Evolutionary conservation across 2,888 invertebrate species (phyloP), one percentile per base, ranked within the genome.

Genomic region (Leucoma salicis): DNA sequence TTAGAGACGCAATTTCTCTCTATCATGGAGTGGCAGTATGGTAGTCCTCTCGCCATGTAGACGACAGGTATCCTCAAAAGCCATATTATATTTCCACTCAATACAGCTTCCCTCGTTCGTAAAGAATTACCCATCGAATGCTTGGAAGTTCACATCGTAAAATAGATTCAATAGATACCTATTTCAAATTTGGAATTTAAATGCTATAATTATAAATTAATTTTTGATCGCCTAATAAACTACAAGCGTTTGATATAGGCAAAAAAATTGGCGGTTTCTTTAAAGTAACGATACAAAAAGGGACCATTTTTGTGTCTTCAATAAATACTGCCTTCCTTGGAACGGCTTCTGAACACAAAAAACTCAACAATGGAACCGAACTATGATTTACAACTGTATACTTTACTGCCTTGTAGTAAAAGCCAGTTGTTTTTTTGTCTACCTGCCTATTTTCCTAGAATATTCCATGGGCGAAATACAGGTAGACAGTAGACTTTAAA

Each of bases 341-440:
- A 65, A 64, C 48, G 61, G 70, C 74, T 80, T 74, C 78, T 73
- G 73, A 77, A 64, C 49, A 58, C 56, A 72, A 72, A 78, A 74
- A 69, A 58, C 36, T 11, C 32, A 40, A 53, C 51, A 57, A 63
- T 44, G 11, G 34, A 7, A 40, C 21, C 6, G 16, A 40, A 35
- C 13, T 25, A 32, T 14, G 25, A 25, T 35, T 29, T 28, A 14
- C 25, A 4, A 62, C 37, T 52, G 6, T 46, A 8, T 38, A 45
- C 57, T 34, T 51, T 52, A 49, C 16, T 2, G 33, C 42, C 3
- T 42, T 24, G 47, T 10, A 2, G 39, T 52, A 59, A 15, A 41
- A 35, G 11, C 6, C 36, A 37, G 1, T 32, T 39, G n/a, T 42
- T 49, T 35, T 34, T 62, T 6, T 46, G 31, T 42, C 34, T 43